Evolutionary conservation across 2,888 invertebrate genomes (phyloP), one percentile per base, ranked within the genome.

Genomic region (Synergus laeviventris): DNA sequence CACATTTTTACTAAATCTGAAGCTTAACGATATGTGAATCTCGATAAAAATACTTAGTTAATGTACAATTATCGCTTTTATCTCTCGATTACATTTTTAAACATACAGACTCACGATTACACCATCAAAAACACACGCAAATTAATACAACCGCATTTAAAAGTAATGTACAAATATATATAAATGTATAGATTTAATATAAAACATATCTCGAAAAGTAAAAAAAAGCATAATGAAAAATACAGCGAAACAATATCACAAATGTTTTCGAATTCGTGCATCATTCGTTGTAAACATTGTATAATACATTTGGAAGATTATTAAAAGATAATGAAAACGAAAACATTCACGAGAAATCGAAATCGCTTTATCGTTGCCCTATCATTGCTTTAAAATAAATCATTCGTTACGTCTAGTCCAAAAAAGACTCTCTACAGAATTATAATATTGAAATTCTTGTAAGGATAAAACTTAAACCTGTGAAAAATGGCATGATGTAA

Each of bases 281-380:
- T 31, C n/a, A 70, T n/a, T 45, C 49, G 49, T 31, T 70, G 24
- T 42, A 70, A 70, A 31, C 11, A 31, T 54, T 70, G 16, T 31
- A 49, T 70, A 70, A 70, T 70, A 70, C 70, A 70, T 70, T 70
- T 70, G 31, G n/a, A 70, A 70, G 45, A 70, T 31, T 70, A 70
- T 70, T 70, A n/a, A 70, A 70, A 70, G 36, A 70, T 31, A 70
- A 45, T 39, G 36, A 62, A 38, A 38, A 62, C 38, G 14, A 59
- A 59, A 45, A 70, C 42, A 45, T 70, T 45, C 45, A 21, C 8
- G 21, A 14, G 24, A 24, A 59, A 59, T 24, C 24, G 12, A 14
- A 59, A 24, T 59, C 59, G 59, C 24, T 24, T 59, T 24, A 59
- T 59, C 59, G 59, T 1, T 59, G 24, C 14, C 14, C 21, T 24